phyloP scores from a whole-genome alignment of 2,888 invertebrate species.

The Dorcus parallelipipedus region DNA sequence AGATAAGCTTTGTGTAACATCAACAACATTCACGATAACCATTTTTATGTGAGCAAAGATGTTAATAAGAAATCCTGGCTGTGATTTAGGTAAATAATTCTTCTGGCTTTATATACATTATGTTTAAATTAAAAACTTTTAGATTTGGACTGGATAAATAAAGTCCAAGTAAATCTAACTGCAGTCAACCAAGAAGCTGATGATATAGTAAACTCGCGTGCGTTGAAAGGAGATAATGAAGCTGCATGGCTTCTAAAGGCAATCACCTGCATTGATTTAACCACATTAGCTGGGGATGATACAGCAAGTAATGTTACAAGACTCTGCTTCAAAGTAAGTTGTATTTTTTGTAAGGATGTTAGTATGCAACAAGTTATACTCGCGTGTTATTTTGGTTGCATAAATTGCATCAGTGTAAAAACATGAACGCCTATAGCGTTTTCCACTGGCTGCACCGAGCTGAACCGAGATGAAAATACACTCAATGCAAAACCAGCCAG shows the following conservation, averaged over 20 bases:
- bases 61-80: conserved; percentile 38
- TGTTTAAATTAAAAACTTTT: conserved; percentile 15
- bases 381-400: no score
- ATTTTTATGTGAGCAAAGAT: conserved; percentile 7
- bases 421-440: no score
- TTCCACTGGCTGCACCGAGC: no score
- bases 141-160: conserved; percentile 53
- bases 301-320: conserved; percentile 72
- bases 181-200: conserved; percentile 56
- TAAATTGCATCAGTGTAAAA: no score
- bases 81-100: conserved; percentile 38
- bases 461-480: no score
- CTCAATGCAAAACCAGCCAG: no score
- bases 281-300: conserved; percentile 85
- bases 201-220: conserved; percentile 47
- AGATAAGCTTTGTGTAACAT: no score
- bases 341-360: conserved; percentile 1
- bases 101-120: neutral
- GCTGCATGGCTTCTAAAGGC: conserved; percentile 78
- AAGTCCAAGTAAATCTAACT: conserved; percentile 55
- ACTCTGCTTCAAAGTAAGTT: conserved; percentile 74
- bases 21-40: no score
- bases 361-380: neutral
- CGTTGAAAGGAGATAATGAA: conserved; percentile 53
- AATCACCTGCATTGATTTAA: conserved; percentile 85